Evolutionary conservation across 2,113 vertebrate genomes (phyloP), one percentile per base, ranked within the genome.

Genomic region (Bambusicola thoracicus): DNA sequence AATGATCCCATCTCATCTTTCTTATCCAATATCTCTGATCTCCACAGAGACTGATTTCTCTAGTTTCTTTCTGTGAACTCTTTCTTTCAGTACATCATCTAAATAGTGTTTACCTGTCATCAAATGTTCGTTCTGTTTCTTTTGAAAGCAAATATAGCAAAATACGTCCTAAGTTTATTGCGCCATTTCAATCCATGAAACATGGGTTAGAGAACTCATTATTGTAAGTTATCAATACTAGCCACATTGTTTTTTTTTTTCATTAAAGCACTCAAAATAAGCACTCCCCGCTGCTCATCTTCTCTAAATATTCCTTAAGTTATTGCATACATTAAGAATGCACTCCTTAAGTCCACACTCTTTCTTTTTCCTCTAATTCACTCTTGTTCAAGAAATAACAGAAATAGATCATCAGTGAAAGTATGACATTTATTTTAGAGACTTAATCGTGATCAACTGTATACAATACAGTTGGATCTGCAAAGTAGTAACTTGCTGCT

Each of bases 391-490:
- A 59, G 81, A 70, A 59, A 6, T 1, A 11, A 34, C 34, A 93
- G 58, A 70, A 90, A 58, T 6, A 27, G 32, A 29, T 38, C 13
- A 81, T 49, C 25, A 85, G 27, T 59, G 61, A 85, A 59, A 29
- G 46, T 53, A 8, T 1, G 3, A 49, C 11, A 77, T 18, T 18
- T 6, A 59, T 49, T 82, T 85, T 69, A 43, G 48, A 74, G 29
- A 25, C 51, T 53, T 53, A 29, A 6, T 48, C 67, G 30, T 68
- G 27, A 74, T 72, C 19, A 8, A 18, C 0, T 0, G 16, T 22
- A 11, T 8, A 17, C 44, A 41, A 59, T 55, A 46, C 0, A 0
- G 70, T 29, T 40, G 10, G 6, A 67, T 29, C 20, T 74, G 25
- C 32, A 43, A 79, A 87, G n/a, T 11, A 58, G 2, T 4, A 29